A percentile compares a stretch with the other conserved stretches of the same genome.
Conservation (phyloP, 2,797 vertebrate species). For the Melanogrammus aeglefinus region DNA sequence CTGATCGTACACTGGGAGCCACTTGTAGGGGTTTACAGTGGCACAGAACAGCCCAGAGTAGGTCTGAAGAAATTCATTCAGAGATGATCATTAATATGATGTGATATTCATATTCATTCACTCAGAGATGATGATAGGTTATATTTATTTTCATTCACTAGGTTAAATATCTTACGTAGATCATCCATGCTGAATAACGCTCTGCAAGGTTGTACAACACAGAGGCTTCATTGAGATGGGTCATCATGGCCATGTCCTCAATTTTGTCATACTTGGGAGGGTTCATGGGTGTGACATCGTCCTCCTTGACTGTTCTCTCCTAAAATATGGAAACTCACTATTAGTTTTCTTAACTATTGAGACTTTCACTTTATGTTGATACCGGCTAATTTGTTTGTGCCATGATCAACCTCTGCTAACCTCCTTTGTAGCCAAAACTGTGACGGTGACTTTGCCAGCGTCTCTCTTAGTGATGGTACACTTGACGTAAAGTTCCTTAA, state of each 20-base stretch:
- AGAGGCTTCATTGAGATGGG: slow-evolving; percentile 55
- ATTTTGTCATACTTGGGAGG: slow-evolving; percentile 52
- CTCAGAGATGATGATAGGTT: too few species aligned
- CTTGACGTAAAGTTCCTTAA: background rate
- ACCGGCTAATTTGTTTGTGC: background rate
- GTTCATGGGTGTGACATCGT: slow-evolving; percentile 24
- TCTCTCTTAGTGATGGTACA: background rate
- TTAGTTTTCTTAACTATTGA: background rate
- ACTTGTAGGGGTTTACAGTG: slow-evolving; percentile 85
- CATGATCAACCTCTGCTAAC: background rate
- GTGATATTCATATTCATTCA: too few species aligned
- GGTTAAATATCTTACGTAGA: slow-evolving; percentile 35
- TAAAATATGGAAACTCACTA: background rate
- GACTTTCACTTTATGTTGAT: background rate
- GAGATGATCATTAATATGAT: too few species aligned
- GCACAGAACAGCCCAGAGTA: slow-evolving; percentile 30
- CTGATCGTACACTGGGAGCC: slow-evolving; percentile 80
- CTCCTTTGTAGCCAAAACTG: background rate
- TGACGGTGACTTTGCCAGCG: background rate
- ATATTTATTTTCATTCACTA: background rate
- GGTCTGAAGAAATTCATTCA: background rate
- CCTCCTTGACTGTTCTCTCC: background rate
- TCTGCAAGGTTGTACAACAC: slow-evolving; percentile 55
- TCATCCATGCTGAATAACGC: slow-evolving; percentile 54
- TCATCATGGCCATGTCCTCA: slow-evolving; percentile 56